Percentiles rank a stretch among this genome's conserved stretches.
These are phyloP conservation scores for Entomyzon cyanotis DNA, from an alignment of 2,113 vertebrate species.

Conservation along the genomic window DNA sequence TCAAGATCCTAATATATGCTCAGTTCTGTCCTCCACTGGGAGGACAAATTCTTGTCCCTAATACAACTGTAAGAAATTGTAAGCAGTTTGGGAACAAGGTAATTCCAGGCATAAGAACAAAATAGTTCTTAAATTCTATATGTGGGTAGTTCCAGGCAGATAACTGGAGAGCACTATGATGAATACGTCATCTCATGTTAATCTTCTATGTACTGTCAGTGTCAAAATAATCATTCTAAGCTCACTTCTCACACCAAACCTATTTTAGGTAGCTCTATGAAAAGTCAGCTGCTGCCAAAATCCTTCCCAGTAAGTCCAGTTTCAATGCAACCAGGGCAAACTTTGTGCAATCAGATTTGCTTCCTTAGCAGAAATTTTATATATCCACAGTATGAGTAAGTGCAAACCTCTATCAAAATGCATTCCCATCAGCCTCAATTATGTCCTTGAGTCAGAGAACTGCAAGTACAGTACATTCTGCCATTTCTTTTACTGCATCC, in stretches of 20 bases:
- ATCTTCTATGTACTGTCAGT: not conserved
- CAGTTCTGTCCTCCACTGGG: not conserved
- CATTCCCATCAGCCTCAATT: slow-evolving; percentile 26
- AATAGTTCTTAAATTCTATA: not conserved
- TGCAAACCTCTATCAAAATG: slow-evolving; percentile 13
- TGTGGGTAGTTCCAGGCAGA: not conserved
- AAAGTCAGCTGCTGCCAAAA: not conserved
- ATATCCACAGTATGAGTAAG: not conserved
- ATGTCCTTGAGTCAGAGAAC: slow-evolving; percentile 54
- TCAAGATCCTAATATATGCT: not conserved
- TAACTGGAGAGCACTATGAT: not conserved
- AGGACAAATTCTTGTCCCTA: not conserved
- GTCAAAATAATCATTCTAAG: slow-evolving; percentile 18
- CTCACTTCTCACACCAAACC: not conserved
- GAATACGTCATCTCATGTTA: not conserved
- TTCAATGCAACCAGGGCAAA: not conserved
- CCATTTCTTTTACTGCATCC: slow-evolving; percentile 48
- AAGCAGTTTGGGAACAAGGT: not conserved
- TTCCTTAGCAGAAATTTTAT: slow-evolving; percentile 32
- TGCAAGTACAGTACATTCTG: slow-evolving; percentile 65
- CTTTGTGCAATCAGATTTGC: not conserved
- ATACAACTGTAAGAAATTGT: not conserved
- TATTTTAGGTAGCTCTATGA: slow-evolving; percentile 20
- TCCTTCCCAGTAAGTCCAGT: not conserved
- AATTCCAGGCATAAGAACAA: not conserved